Evolutionary conservation across 1,140 invertebrate species (phyloP).

Genomic region (Coenobita brevimanus): DNA sequence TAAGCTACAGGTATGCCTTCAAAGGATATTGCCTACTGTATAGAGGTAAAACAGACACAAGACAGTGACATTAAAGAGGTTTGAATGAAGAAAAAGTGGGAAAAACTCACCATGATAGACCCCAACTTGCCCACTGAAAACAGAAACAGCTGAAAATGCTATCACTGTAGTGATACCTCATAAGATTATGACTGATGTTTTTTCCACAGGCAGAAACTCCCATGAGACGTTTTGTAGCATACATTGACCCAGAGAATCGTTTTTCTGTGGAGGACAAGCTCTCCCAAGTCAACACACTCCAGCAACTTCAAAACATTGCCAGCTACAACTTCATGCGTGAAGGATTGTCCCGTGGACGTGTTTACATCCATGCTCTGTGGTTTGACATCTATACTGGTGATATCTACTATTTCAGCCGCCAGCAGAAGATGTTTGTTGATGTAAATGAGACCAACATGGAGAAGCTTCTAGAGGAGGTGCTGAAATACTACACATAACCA

Average conservation of each 20-base stretch:
- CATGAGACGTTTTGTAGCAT: slow-evolving; percentile 89
- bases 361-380: slow-evolving; percentile 95
- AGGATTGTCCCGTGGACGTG: slow-evolving; percentile 84
- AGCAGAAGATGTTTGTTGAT: slow-evolving; percentile 86
- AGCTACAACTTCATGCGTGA: slow-evolving; percentile 94
- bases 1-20: too few relatives aligned
- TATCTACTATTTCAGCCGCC: slow-evolving; percentile 93
- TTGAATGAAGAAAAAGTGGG: too few relatives aligned
- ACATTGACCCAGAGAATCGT: slow-evolving; percentile 94
- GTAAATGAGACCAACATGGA: slow-evolving; percentile 88
- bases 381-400: slow-evolving; percentile 98
- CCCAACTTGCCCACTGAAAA: too few relatives aligned
- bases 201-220: slow-evolving; percentile 90
- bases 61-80: too few relatives aligned
- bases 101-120: too few relatives aligned
- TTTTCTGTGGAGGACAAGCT: slow-evolving; percentile 93
- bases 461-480: slow-evolving; percentile 83
- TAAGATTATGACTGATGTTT: too few relatives aligned
- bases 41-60: too few relatives aligned
- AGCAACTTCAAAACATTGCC: slow-evolving; percentile 95
- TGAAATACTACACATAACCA: slow-evolving; percentile 78
- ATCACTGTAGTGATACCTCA: too few relatives aligned
- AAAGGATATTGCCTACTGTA: too few relatives aligned
- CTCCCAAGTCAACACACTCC: slow-evolving; percentile 94
- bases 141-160: too few relatives aligned